These are phyloP conservation scores for Brachionus paranguensis DNA, from an alignment of 1,140 invertebrate species.

Conservation along the genomic window DNA sequence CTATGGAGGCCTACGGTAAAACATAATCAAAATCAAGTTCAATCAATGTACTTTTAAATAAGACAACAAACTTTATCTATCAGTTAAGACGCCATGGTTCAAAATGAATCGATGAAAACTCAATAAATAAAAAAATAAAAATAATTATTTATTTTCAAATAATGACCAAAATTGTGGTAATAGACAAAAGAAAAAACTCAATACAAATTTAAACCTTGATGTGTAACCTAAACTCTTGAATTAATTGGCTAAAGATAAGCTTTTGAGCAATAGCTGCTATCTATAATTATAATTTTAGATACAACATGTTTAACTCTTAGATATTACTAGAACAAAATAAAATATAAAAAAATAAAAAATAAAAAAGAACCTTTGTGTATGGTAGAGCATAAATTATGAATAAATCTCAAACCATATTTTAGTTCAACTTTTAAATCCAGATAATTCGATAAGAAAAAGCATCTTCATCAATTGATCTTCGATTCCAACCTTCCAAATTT, in stretches of 20 bases:
- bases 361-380: background rate
- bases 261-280: background rate
- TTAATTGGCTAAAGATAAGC: background rate
- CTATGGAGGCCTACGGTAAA: constrained; percentile 66
- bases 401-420: background rate
- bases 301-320: background rate
- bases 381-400: constrained; percentile 12
- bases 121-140: background rate
- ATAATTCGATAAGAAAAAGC: background rate
- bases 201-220: background rate
- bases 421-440: background rate
- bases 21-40: background rate
- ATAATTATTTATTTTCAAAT: background rate
- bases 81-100: background rate
- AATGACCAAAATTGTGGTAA: background rate
- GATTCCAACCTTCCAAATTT: background rate
- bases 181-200: background rate
- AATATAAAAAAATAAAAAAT: background rate
- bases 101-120: background rate
- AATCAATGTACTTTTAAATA: background rate
- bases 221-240: background rate
- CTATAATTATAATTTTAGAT: background rate
- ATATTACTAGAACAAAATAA: constrained; percentile 8
- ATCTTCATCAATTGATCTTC: background rate
- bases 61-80: background rate